Conservation (phyloP, 2,888 invertebrate species). For the Diogma glabrata region DNA sequence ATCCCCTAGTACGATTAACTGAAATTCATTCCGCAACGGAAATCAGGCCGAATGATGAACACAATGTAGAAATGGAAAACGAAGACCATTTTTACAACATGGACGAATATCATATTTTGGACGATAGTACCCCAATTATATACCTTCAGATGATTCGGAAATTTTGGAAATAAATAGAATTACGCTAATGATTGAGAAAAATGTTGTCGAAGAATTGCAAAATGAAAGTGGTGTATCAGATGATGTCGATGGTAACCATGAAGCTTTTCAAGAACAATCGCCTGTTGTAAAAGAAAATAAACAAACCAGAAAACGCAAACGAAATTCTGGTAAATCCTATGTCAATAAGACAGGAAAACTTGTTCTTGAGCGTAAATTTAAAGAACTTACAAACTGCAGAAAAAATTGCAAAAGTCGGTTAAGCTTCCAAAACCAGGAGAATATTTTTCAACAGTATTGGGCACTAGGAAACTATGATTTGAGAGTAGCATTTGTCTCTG, state of each 20-base stretch:
- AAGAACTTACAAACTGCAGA: background rate
- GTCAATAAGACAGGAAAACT: too few relatives aligned
- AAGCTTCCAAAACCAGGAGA: background rate
- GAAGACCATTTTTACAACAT: background rate
- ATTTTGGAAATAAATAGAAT: background rate
- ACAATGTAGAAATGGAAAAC: background rate
- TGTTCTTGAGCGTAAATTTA: background rate
- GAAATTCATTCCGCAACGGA: constrained; percentile 2
- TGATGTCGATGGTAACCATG: constrained; percentile 1
- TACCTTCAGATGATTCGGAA: background rate
- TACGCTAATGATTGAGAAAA: background rate
- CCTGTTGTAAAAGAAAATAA: background rate
- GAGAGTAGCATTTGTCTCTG: background rate
- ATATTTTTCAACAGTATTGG: background rate
- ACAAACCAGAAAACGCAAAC: background rate
- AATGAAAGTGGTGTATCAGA: constrained; percentile 5
- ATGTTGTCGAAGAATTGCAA: background rate
- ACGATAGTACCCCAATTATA: background rate
- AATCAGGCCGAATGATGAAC: background rate
- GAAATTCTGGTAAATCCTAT: background rate
- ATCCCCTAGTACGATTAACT: constrained; percentile 1
- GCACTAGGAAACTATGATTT: background rate
- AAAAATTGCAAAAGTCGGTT: background rate
- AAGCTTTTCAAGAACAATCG: constrained; percentile 1
- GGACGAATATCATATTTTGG: too few relatives aligned